These are phyloP conservation scores for Coendou prehensilis DNA, from an alignment of 2,797 vertebrate species.

Conservation along the genomic window DNA sequence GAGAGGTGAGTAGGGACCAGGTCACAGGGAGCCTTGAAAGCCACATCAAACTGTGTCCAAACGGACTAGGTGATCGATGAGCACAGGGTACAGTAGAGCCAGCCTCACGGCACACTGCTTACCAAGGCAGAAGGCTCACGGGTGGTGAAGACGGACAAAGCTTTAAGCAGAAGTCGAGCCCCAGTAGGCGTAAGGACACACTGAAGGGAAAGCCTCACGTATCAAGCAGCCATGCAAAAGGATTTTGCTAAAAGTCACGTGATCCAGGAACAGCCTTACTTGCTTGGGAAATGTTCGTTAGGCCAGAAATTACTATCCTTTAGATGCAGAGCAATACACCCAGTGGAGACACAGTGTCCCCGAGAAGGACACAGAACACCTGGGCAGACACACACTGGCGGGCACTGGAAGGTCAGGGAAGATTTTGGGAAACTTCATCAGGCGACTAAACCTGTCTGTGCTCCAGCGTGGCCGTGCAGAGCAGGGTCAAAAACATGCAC, in stretches of 20 bases:
- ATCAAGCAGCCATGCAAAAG: neutral
- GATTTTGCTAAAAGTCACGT: neutral
- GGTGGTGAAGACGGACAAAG: neutral
- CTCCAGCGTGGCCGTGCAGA: neutral
- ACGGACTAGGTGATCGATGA: neutral
- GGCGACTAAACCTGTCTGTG: neutral
- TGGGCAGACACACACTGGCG: neutral
- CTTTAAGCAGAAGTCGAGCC: neutral
- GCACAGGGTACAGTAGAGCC: neutral
- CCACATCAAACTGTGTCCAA: neutral
- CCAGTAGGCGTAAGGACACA: neutral
- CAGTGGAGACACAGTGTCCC: neutral
- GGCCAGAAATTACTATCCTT: neutral
- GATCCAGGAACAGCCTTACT: neutral
- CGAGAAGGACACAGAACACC: neutral
- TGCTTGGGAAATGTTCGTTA: neutral
- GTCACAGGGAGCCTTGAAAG: neutral
- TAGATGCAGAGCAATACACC: neutral
- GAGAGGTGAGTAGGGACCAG: neutral
- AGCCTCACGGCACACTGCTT: slow-evolving; percentile 65
- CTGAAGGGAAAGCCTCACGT: neutral
- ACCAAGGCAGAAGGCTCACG: neutral
- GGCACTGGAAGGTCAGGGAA: neutral
- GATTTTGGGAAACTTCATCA: neutral
- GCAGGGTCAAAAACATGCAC: neutral